These are phyloP conservation scores for Teleogryllus oceanicus DNA, from an alignment of 2,888 invertebrate genomes.

Conservation along the genomic window DNA sequence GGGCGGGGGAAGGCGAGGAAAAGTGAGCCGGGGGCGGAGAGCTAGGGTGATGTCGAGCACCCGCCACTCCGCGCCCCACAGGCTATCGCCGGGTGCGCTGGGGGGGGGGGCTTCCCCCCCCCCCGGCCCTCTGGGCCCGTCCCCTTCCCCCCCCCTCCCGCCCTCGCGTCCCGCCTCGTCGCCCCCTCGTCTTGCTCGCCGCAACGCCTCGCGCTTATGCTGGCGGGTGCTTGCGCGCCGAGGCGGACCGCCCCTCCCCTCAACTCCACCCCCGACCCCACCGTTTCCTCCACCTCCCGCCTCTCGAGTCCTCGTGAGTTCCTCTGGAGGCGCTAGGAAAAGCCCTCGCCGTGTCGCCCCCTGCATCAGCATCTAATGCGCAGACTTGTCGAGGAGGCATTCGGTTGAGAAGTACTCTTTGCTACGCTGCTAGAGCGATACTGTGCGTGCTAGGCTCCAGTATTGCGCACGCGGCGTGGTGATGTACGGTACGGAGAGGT, in stretches of 20 bases:
- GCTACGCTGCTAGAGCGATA: no score
- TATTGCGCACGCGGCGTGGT: no score
- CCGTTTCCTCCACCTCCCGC: not conserved
- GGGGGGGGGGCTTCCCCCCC: no score
- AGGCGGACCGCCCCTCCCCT: not conserved
- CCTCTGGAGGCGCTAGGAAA: not conserved
- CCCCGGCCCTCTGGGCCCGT: not conserved
- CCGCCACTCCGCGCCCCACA: no score
- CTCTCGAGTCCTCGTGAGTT: not conserved
- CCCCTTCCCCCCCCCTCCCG: not conserved
- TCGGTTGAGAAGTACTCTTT: no score
- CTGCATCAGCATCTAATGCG: no score
- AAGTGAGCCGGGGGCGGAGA: no score
- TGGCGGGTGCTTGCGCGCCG: not conserved
- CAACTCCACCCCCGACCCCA: not conserved
- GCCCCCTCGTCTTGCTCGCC: not conserved
- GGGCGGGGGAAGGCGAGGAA: not conserved
- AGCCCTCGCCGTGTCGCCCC: not conserved
- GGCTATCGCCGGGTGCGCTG: no score
- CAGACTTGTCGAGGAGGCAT: no score
- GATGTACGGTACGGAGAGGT: no score
- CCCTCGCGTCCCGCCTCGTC: not conserved
- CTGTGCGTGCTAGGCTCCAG: no score
- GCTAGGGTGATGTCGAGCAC: no score
- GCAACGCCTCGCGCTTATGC: not conserved